These are phyloP conservation scores for Lypha dubia DNA, from an alignment of 2,888 invertebrate species.

Conservation along the genomic window DNA sequence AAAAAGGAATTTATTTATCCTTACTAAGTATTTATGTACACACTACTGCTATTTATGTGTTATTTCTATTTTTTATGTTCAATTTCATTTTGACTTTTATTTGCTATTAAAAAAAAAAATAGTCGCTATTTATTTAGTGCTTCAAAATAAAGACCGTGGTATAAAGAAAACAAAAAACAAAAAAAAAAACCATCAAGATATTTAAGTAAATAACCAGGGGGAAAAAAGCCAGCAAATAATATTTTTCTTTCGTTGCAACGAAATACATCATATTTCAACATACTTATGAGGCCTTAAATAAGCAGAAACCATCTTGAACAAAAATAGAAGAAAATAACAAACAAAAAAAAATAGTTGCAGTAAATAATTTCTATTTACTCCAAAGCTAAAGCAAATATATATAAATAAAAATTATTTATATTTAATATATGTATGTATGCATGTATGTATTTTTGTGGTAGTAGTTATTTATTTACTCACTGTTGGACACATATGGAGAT, in stretches of 20 bases:
- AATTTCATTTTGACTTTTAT: slow-evolving; percentile 43
- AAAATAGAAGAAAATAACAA: slow-evolving; percentile 1
- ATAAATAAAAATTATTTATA: background rate
- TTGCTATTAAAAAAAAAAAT: slow-evolving; percentile 47
- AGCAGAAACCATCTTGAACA: slow-evolving; percentile 16
- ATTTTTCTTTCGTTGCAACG: background rate
- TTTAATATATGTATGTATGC: background rate
- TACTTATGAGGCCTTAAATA: slow-evolving; percentile 42
- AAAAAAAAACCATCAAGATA: background rate
- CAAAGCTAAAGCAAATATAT: too few relatives aligned
- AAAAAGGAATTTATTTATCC: background rate
- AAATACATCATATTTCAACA: slow-evolving; percentile 21
- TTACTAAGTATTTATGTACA: too few relatives aligned
- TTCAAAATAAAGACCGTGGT: slow-evolving; percentile 12
- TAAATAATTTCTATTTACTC: slow-evolving; percentile 17
- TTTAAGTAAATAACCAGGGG: slow-evolving; percentile 15
- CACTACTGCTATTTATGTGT: background rate
- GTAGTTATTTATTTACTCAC: slow-evolving; percentile 22
- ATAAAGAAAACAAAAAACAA: background rate
- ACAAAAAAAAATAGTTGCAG: slow-evolving; percentile 10
- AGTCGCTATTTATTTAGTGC: slow-evolving; percentile 62
- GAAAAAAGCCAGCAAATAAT: slow-evolving; percentile 25
- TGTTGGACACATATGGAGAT: slow-evolving; percentile 9
- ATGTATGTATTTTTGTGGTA: too few relatives aligned
- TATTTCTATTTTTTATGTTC: slow-evolving; percentile 25